These are phyloP conservation scores for Chascanopsetta lugubris DNA, from an alignment of 2,113 vertebrate genomes.

Conservation along the genomic window DNA sequence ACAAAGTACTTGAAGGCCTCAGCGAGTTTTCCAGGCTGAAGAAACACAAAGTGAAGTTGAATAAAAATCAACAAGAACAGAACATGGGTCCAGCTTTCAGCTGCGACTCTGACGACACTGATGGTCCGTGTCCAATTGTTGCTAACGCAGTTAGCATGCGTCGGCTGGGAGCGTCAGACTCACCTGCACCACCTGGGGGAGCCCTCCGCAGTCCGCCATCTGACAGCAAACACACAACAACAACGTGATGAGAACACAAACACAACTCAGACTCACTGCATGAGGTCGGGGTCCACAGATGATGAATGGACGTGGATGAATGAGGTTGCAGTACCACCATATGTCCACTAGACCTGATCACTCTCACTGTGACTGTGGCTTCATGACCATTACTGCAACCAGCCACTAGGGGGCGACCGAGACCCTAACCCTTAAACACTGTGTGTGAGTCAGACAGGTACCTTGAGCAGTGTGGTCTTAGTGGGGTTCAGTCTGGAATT, in stretches of 20 bases:
- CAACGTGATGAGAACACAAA: background rate
- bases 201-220: conserved; percentile 97
- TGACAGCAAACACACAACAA: conserved; percentile 64
- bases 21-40: conserved; percentile 82
- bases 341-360: no score
- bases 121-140: no score
- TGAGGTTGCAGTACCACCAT: no score
- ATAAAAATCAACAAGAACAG: background rate
- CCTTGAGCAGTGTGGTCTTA: conserved; percentile 95
- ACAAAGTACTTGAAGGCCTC: conserved; percentile 86
- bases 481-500: conserved; percentile 94
- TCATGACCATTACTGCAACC: no score
- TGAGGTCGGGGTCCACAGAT: no score
- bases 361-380: no score
- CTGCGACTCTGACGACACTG: no score
- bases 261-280: background rate
- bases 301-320: no score
- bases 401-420: no score
- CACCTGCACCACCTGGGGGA: conserved; percentile 96
- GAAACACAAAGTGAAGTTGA: background rate
- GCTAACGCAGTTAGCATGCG: no score
- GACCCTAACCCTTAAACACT: no score
- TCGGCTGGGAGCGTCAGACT: conserved; percentile 5
- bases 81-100: background rate
- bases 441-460: conserved; percentile 32